Evolutionary conservation across 2,888 invertebrate genomes (phyloP).

Genomic region (Megastigmus dorsalis): DNA sequence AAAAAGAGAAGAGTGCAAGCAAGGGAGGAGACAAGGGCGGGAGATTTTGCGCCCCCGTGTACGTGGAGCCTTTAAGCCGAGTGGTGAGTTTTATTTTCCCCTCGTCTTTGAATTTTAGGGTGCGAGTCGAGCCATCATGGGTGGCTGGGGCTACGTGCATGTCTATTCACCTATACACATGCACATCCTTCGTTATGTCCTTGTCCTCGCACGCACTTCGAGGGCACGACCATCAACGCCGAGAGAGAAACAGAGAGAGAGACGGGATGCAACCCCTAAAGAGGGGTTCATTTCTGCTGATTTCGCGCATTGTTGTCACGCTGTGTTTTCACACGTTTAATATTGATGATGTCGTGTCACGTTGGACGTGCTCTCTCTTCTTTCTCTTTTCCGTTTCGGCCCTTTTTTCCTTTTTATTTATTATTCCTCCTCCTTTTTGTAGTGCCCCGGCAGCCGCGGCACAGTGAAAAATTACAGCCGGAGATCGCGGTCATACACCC

Average conservation of each 20-base stretch:
- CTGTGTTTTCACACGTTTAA: slow-evolving; percentile 50
- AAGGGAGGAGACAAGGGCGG: slow-evolving; percentile 32
- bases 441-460: neutral
- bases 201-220: no score
- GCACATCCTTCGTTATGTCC: slow-evolving; percentile 24
- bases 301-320: slow-evolving; percentile 45
- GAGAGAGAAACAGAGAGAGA: no score
- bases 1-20: slow-evolving; percentile 22
- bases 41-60: slow-evolving; percentile 25
- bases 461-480: slow-evolving; percentile 19
- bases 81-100: slow-evolving; percentile 40
- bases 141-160: no score
- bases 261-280: neutral
- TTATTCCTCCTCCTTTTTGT: slow-evolving; percentile 9
- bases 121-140: no score
- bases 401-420: slow-evolving; percentile 7
- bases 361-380: neutral
- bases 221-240: no score
- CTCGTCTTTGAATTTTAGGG: slow-evolving; percentile 36
- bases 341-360: slow-evolving; percentile 42
- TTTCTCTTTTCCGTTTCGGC: neutral
- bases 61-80: slow-evolving; percentile 22
- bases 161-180: no score
- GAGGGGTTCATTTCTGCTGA: slow-evolving; percentile 41
- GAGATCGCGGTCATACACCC: no score